Evolutionary conservation across 2,113 vertebrate genomes (phyloP).

Genomic region (Quiscalus mexicanus): DNA sequence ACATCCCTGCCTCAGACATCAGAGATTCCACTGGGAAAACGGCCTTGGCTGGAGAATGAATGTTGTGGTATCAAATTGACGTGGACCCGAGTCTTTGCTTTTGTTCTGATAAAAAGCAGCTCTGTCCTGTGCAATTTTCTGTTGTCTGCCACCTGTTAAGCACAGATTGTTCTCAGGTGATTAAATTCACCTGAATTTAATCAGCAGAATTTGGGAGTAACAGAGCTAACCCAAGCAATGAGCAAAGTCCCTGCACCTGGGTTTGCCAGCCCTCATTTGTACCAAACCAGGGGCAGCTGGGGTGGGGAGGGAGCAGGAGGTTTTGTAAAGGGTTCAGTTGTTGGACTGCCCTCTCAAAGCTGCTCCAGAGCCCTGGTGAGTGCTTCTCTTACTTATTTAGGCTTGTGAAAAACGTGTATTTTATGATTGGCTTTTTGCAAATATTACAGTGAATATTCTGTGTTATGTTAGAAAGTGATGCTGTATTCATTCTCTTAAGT

Average conservation of each 20-base stretch:
- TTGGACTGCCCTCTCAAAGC: not conserved
- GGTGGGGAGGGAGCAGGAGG: not conserved
- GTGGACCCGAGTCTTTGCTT: not conserved
- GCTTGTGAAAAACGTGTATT: too few relatives aligned
- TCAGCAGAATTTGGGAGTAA: not conserved
- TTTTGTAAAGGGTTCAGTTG: not conserved
- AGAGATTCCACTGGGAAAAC: not conserved
- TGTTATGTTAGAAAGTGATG: too few relatives aligned
- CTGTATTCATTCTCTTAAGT: too few relatives aligned
- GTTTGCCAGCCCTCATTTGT: not conserved
- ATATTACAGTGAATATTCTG: too few relatives aligned
- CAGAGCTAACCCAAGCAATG: not conserved
- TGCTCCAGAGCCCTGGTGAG: not conserved
- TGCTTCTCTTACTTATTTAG: not conserved
- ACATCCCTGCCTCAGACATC: not conserved
- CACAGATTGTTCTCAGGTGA: not conserved
- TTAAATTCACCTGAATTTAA: not conserved
- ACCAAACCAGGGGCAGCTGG: not conserved
- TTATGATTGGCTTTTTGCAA: too few relatives aligned
- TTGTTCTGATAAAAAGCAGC: not conserved
- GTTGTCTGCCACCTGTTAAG: not conserved
- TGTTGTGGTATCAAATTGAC: not conserved
- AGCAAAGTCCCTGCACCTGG: not conserved
- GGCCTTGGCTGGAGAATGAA: not conserved
- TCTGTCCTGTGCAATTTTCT: not conserved